Base-by-base conservation (phyloP, 1,140 invertebrate species). In the Zophobas morio region DNA sequence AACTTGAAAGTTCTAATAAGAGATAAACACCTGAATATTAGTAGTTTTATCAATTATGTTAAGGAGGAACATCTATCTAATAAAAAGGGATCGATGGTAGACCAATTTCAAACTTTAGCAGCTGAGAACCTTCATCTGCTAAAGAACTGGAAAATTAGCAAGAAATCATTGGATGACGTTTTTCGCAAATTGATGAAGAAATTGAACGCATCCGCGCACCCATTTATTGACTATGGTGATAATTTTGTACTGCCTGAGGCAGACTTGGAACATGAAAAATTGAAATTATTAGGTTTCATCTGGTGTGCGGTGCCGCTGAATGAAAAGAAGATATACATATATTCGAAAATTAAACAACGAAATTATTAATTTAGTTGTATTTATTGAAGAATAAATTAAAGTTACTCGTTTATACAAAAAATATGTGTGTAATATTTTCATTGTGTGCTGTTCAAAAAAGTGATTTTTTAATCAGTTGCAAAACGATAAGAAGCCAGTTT, bases 321-420 rank as follows among this genome's bases (percentile, higher is more conserved):
- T 32, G 53, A 56, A 32, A 20, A 56, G 34, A 20, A 56, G 34
- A 3, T 56, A 56, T 56, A 32, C 20, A 20, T 56, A 56, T n/a
- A n/a, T n/a, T n/a, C 2, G 34, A 56, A 56, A 56, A 35, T 32
- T 32, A 32, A 56, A 56, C 34, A 32, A 56, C 3, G 53, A 56
- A 32, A 35, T 56, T 56, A 56, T 56, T 56, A 3, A 20, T 35
- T 20, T 56, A 56, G 34, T 56, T 56, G 20, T n/a, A 56, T 56
- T 56, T 56, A 56, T 56, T 35, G 20, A 56, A 35, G n/a, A 56
- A 56, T 56, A 56, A 56, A 56, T 56, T 32, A 56, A 46, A 46
- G 42, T 46, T 46, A 46, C 42, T 46, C 8, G 0, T 46, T 0
- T 46, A 46, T 46, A 46, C 8, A 46, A 46, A 46, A 0, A 46